Base-by-base conservation (phyloP, 2,797 vertebrate species). In the Sebastes aleutianus region DNA sequence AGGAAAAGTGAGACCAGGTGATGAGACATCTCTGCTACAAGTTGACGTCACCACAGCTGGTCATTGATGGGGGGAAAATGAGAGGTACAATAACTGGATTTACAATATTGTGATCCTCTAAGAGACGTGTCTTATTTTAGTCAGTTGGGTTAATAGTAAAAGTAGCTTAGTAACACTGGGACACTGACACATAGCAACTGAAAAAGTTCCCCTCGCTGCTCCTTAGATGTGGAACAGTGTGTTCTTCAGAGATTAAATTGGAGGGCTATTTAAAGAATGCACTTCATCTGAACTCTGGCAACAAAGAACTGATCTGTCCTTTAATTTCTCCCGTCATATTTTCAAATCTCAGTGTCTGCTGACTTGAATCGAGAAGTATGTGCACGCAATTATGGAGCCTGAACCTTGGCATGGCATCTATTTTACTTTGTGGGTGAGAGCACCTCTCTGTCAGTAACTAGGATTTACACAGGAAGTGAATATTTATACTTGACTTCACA, bases 281-380 rank as follows among this genome's bases (percentile, higher is more conserved):
- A 83, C 91, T 88, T 79, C 27, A 76, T 67, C 29, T 91, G 84
- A 93, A 92, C 86, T 74, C 54, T 7, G 26, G 61, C 56, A 32
- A 71, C 76, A 81, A 82, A 88, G 74, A 76, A 59, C 22, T 58
- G 59, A 82, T 85, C 74, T 56, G 24, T 64, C 79, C 79, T 80
- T 70, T 76, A 70, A 80, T 69, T 74, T 66, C 47, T 61, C 57
- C 29, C 12, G 70, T 80, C 64, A 32, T 59, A 2, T 79, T 70
- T 78, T 67, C n/a, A 72, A 76, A 80, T 70, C 64, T 67, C n/a
- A 24, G 14, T 2, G n/a, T 43, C 61, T 39, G 71, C 74, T 22
- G 57, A 64, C 54, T 71, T 31, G 43, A 79, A 67, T 79, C 4
- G 0, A 34, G 72, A 43, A 43, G 32, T 29, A 43, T 26, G 27